Percentiles rank a stretch among this genome's conserved stretches.
Conservation (phyloP, 1,140 invertebrate species). For the Pogonomyrmex californicus region DNA sequence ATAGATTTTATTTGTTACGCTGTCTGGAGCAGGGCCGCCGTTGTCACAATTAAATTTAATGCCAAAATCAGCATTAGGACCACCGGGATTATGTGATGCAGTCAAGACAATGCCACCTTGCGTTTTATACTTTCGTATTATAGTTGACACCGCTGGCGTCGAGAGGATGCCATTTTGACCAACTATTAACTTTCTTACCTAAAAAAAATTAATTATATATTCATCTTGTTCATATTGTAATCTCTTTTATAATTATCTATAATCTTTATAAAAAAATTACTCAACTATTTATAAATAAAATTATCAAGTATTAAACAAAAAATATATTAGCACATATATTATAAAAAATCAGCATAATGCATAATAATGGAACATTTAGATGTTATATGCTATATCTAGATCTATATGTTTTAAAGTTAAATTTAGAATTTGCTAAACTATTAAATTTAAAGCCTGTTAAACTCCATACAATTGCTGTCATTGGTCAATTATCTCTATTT, state of each 20-base stretch:
- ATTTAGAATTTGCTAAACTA: neutral
- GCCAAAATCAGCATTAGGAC: conserved; percentile 98
- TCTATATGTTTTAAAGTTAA: neutral
- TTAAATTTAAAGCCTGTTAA: neutral
- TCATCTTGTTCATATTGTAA: neutral
- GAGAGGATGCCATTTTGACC: conserved; percentile 98
- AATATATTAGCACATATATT: neutral
- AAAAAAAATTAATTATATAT: conserved; percentile 41
- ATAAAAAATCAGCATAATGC: neutral
- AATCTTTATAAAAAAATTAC: neutral
- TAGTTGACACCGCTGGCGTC: conserved; percentile 97
- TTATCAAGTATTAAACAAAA: conserved; percentile 6
- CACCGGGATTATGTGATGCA: conserved; percentile 99
- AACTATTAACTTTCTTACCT: conserved; percentile 95
- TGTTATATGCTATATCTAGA: neutral
- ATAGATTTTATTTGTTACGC: conserved; percentile 96
- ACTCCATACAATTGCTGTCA: neutral
- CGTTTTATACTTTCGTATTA: conserved; percentile 96
- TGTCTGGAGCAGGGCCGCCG: conserved; percentile 98
- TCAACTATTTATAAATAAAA: neutral
- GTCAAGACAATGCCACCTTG: conserved; percentile 98
- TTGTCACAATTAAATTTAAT: conserved; percentile 99
- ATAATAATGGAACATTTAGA: neutral
- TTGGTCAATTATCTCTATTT: neutral
- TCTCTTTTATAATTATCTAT: neutral